Base-by-base conservation (phyloP, 2,797 vertebrate genomes). In the Thripadectes ignobilis region DNA sequence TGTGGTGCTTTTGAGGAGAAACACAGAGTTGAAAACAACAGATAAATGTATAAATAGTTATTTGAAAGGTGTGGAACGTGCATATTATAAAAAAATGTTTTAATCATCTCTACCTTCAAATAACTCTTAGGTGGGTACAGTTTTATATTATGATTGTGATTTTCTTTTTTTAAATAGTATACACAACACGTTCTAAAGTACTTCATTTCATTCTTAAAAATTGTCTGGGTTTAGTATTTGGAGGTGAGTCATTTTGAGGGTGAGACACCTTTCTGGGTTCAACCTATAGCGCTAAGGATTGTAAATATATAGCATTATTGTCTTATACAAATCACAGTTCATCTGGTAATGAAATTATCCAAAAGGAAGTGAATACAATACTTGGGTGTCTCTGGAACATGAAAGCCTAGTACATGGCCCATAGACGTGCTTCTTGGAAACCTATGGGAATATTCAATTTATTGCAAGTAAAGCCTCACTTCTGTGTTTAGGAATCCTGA, bases 401-500 rank as follows among this genome's bases (percentile, higher is more conserved):
- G 57, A 63, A 82, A 85, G 23, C 21, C 5, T 3, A 61, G 22
- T 63, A 7, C 6, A 2, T 13, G 55, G 62, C 81, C 61, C 52
- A 63, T 58, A 76, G 66, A 68, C 12, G 0, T 67, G 71, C 41
- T 77, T 51, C 77, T 92, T 1, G 1, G 73, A 89, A 90, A 69
- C 87, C 81, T 59, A 4, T 45, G 89, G 91, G 85, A 92, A 87
- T 88, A 88, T 75, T 94, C 96, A 46, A 15, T 55, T 41, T 51
- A 74, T 27, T 86, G 82, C 65, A 80, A 12, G 26, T 76, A 88
- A 91, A 91, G 59, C 72, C 59, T 89, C 1, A 0, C 76, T 89
- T 63, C 84, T 86, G 51, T 48, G 61, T 72, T 86, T 68, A 65
- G 88, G 88, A 95, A 85, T 92, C 71, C 78, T 74, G 87, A 91